Percentiles rank a stretch among this genome's conserved stretches.
These are phyloP conservation scores for Drosophila santomea DNA, from an alignment of 1,140 invertebrate species.

Conservation along the genomic window DNA sequence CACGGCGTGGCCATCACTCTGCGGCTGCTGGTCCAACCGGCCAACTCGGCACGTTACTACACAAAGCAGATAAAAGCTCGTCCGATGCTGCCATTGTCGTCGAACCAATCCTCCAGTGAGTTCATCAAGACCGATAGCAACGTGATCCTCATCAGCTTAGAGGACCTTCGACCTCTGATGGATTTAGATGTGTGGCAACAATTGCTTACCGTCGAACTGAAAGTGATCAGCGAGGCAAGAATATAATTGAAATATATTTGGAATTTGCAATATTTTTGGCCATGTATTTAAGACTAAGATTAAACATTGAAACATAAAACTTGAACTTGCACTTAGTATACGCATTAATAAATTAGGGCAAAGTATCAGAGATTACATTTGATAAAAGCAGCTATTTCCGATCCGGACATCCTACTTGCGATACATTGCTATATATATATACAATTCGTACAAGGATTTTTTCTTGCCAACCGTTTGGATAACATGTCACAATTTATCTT, in stretches of 20 bases:
- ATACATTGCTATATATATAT: constrained; percentile 26
- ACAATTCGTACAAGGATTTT: constrained; percentile 8
- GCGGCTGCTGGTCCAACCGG: constrained; percentile 46
- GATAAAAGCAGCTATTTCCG: constrained; percentile 26
- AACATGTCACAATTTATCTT: constrained; percentile 38
- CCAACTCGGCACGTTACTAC: constrained; percentile 38
- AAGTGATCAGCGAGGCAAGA: constrained; percentile 39
- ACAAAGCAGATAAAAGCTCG: constrained; percentile 44
- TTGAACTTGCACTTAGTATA: constrained; percentile 33
- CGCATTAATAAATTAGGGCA: constrained; percentile 33
- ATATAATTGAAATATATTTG: constrained; percentile 1
- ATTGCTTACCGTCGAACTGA: constrained; percentile 46
- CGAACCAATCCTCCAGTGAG: constrained; percentile 24
- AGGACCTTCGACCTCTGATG: constrained; percentile 33
- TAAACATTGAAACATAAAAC: constrained; percentile 46
- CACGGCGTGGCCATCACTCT: constrained; percentile 33
- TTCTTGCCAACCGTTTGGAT: constrained; percentile 6
- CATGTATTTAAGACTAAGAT: constrained; percentile 33
- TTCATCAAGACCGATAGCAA: constrained; percentile 61
- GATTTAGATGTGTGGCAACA: constrained; percentile 30
- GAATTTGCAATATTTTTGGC: constrained; percentile 39
- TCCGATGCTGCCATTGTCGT: constrained; percentile 8
- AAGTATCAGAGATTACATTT: constrained; percentile 44
- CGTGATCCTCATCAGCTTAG: constrained; percentile 48
- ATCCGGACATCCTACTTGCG: constrained; percentile 11